Evolutionary conservation across 2,888 invertebrate genomes (phyloP).

Genomic region (Aphidius colemani): DNA sequence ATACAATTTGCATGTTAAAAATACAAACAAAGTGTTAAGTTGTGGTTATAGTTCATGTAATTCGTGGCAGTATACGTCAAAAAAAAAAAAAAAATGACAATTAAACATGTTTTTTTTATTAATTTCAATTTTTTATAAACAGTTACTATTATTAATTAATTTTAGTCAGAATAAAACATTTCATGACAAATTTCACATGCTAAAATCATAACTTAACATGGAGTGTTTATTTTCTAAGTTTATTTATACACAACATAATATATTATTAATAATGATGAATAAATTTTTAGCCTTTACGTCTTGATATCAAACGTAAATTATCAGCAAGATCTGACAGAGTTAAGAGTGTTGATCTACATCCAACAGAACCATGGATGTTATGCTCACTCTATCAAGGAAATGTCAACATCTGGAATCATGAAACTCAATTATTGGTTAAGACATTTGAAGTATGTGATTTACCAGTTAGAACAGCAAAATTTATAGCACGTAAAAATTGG

Average conservation of each 20-base stretch:
- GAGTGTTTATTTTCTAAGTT: neutral
- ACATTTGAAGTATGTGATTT: constrained; percentile 94
- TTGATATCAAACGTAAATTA: constrained; percentile 97
- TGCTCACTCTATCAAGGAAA: constrained; percentile 98
- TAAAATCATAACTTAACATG: too few species aligned
- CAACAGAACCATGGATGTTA: constrained; percentile 97
- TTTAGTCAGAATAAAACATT: neutral
- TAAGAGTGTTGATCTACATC: constrained; percentile 97
- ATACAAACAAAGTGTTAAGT: too few species aligned
- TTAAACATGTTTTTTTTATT: neutral
- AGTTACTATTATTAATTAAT: neutral
- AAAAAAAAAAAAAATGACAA: neutral
- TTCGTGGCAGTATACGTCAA: too few species aligned
- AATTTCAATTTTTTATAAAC: constrained; percentile 11
- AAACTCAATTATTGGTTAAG: constrained; percentile 87
- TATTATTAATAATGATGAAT: neutral
- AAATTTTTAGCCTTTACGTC: constrained; percentile 79
- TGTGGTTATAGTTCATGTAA: too few species aligned
- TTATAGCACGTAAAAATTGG: constrained; percentile 98
- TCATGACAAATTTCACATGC: too few species aligned
- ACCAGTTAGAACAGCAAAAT: constrained; percentile 94
- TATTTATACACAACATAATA: constrained; percentile 1
- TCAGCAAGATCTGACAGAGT: constrained; percentile 98
- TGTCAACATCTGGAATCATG: constrained; percentile 99
- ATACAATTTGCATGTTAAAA: too few species aligned